Percentiles rank a stretch among this genome's conserved stretches.
phyloP scores from a whole-genome alignment of 2,888 invertebrate genomes.

The Stenoptilia bipunctidactyla region DNA sequence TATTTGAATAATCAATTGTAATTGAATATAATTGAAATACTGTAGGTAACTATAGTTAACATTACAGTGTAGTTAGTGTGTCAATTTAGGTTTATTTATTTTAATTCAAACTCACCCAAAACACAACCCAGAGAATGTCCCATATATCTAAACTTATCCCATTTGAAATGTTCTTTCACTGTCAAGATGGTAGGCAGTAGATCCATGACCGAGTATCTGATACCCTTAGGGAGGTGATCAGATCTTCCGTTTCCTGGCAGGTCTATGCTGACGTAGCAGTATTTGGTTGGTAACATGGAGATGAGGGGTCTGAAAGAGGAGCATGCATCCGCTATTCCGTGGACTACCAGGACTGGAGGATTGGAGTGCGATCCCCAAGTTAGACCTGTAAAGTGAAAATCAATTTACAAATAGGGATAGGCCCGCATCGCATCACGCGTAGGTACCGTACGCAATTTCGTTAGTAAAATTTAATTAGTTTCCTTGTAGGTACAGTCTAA shows the following conservation, averaged over 20 bases:
- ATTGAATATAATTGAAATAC: too few relatives aligned
- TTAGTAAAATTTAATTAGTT: too few relatives aligned
- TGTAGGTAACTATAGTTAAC: too few relatives aligned
- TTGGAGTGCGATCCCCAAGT: slow-evolving; percentile 67
- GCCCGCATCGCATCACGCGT: too few relatives aligned
- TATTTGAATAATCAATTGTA: too few relatives aligned
- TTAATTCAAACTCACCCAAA: slow-evolving; percentile 20
- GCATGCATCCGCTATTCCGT: slow-evolving; percentile 75
- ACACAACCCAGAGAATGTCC: slow-evolving; percentile 34
- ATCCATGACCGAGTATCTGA: too few relatives aligned
- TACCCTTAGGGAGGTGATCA: slow-evolving; percentile 58
- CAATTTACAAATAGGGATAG: too few relatives aligned
- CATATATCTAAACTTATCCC: slow-evolving; percentile 28
- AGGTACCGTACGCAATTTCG: too few relatives aligned
- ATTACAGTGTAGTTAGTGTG: too few relatives aligned
- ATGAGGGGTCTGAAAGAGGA: slow-evolving; percentile 71
- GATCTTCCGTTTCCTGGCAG: slow-evolving; percentile 75
- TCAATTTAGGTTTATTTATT: too few relatives aligned
- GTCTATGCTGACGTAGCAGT: slow-evolving; percentile 54
- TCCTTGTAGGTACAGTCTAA: too few relatives aligned
- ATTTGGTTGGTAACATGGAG: slow-evolving; percentile 50
- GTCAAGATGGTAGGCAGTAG: slow-evolving; percentile 12
- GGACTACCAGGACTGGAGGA: slow-evolving; percentile 67
- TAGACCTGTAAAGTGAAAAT: too few relatives aligned
- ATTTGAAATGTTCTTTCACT: slow-evolving; percentile 28